Percentiles rank a stretch among this genome's conserved stretches.
Evolutionary conservation across 2,113 vertebrate genomes (phyloP).

Genomic region (Gasterosteus aculeatus): DNA sequence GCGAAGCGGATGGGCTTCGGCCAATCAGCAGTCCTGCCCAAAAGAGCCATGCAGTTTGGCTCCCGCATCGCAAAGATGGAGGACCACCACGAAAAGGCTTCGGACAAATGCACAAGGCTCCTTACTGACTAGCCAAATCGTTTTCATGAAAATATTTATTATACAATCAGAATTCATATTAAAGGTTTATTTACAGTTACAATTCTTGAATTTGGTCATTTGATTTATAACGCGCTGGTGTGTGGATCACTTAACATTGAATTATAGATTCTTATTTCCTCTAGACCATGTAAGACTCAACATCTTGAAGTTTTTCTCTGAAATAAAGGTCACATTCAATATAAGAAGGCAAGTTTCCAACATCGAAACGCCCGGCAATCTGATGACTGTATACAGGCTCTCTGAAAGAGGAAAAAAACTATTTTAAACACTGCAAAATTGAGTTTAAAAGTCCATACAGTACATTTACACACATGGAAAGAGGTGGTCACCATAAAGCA

Average conservation of each 20-base stretch:
- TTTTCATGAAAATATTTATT: neutral
- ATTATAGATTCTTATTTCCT: conserved; percentile 9
- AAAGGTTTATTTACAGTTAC: conserved; percentile 8
- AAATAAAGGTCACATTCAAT: conserved; percentile 82
- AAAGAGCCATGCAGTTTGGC: conserved; percentile 96
- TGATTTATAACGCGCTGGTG: neutral
- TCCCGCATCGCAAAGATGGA: conserved; percentile 96
- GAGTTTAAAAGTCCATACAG: neutral
- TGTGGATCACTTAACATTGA: neutral
- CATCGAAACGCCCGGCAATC: conserved; percentile 84
- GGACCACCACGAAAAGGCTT: conserved; percentile 86
- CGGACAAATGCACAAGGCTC: conserved; percentile 89
- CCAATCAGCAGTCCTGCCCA: conserved; percentile 85
- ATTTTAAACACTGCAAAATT: neutral
- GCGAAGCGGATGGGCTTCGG: conserved; percentile 85
- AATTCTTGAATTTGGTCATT: neutral
- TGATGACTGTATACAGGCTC: conserved; percentile 77
- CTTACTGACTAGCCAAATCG: conserved; percentile 50
- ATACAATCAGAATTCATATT: neutral
- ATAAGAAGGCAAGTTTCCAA: conserved; percentile 82
- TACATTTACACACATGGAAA: neutral
- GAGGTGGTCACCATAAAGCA: neutral
- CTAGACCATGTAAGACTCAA: conserved; percentile 76
- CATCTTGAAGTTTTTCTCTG: conserved; percentile 71
- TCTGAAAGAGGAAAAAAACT: conserved; percentile 53